A percentile compares a stretch with the other conserved stretches of the same genome.
phyloP scores from a whole-genome alignment of 2,888 invertebrate genomes.

The Melanostoma mellinum region DNA sequence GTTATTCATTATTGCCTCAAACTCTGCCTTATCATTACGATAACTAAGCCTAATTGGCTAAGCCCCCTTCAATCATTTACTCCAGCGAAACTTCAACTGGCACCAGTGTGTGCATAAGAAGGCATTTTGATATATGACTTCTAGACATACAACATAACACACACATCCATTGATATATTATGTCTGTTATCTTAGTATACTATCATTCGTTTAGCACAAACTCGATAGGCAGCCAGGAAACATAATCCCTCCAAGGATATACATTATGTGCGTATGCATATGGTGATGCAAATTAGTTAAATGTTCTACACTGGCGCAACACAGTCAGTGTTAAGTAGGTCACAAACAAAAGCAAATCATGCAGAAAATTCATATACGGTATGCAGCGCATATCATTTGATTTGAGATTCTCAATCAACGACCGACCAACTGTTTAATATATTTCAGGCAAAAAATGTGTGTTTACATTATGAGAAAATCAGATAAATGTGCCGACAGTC shows the following conservation, averaged over 20 bases:
- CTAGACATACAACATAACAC: background rate
- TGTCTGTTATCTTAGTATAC: slow-evolving; percentile 10
- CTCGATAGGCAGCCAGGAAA: slow-evolving; percentile 46
- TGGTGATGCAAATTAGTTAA: slow-evolving; percentile 63
- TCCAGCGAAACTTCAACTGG: too few relatives aligned
- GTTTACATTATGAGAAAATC: slow-evolving; percentile 34
- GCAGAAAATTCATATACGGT: slow-evolving; percentile 45
- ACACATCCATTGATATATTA: background rate
- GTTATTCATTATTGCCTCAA: too few relatives aligned
- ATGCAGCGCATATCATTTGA: slow-evolving; percentile 44
- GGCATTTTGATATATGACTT: slow-evolving; percentile 14
- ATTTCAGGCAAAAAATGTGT: slow-evolving; percentile 32
- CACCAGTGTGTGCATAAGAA: too few relatives aligned
- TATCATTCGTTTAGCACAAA: slow-evolving; percentile 40
- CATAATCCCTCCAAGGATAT: slow-evolving; percentile 50
- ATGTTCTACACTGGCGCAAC: slow-evolving; percentile 33
- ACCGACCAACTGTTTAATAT: slow-evolving; percentile 53
- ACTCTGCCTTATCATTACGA: too few relatives aligned
- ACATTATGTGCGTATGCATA: slow-evolving; percentile 21
- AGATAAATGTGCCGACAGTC: slow-evolving; percentile 27
- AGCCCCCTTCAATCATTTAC: too few relatives aligned
- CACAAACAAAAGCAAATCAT: slow-evolving; percentile 63
- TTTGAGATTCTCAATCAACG: slow-evolving; percentile 47
- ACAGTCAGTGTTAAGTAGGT: slow-evolving; percentile 43
- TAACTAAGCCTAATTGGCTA: too few relatives aligned